These are phyloP conservation scores for Drosophila maculinotata DNA, from an alignment of 2,888 invertebrate genomes.

Conservation along the genomic window DNA sequence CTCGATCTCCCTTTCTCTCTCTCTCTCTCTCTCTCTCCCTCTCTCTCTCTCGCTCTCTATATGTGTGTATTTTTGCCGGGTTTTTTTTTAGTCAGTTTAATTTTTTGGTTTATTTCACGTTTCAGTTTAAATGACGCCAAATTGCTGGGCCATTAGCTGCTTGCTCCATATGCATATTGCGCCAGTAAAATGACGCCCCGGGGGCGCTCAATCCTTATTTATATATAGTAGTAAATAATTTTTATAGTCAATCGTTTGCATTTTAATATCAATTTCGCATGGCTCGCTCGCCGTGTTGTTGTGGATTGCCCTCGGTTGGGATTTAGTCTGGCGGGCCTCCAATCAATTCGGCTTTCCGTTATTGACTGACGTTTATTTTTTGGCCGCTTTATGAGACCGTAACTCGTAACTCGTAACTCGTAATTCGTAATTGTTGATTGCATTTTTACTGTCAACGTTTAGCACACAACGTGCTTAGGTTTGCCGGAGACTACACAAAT, in stretches of 20 bases:
- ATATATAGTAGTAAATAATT: slow-evolving; percentile 63
- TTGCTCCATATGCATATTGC: slow-evolving; percentile 61
- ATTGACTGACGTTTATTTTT: slow-evolving; percentile 75
- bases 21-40: neutral
- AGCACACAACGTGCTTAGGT: slow-evolving; percentile 53
- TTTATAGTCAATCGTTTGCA: slow-evolving; percentile 76
- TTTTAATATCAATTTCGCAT: slow-evolving; percentile 75
- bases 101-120: slow-evolving; percentile 72
- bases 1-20: slow-evolving; percentile 22
- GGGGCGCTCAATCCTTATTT: slow-evolving; percentile 41
- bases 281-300: slow-evolving; percentile 4
- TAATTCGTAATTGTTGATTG: slow-evolving; percentile 74
- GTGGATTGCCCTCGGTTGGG: slow-evolving; percentile 3
- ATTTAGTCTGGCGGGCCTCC: slow-evolving; percentile 36
- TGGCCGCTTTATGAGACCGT: slow-evolving; percentile 79
- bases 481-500: slow-evolving; percentile 11
- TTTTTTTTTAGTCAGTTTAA: slow-evolving; percentile 72
- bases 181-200: slow-evolving; percentile 30
- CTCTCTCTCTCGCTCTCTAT: neutral
- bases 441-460: slow-evolving; percentile 65
- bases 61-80: slow-evolving; percentile 27
- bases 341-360: slow-evolving; percentile 56
- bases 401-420: slow-evolving; percentile 69
- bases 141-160: slow-evolving; percentile 71
- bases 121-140: slow-evolving; percentile 76